Percentiles rank a stretch among this genome's conserved stretches.
Conservation (phyloP, 1,140 invertebrate species). For the Samia ricini region DNA sequence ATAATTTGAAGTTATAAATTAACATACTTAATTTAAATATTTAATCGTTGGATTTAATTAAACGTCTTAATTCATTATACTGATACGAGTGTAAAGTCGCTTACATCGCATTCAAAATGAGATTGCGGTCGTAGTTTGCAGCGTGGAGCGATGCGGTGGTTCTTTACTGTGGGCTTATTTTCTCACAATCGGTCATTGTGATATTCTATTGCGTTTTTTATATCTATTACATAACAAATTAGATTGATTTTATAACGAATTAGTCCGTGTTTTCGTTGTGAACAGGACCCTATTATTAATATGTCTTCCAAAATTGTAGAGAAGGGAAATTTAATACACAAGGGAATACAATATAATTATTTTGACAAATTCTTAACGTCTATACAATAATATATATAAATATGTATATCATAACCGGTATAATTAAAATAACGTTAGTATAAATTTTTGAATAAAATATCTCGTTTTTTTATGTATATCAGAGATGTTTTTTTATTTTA, state of each 20-base stretch:
- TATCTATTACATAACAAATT: too few relatives aligned
- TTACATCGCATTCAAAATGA: too few relatives aligned
- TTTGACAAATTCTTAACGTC: slow-evolving; percentile 69
- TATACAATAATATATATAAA: slow-evolving; percentile 51
- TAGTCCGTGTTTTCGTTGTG: not conserved
- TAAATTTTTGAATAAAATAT: slow-evolving; percentile 76
- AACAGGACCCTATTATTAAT: slow-evolving; percentile 24
- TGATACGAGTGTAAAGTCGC: too few relatives aligned
- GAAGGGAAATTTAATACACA: slow-evolving; percentile 73
- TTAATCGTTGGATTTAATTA: too few relatives aligned
- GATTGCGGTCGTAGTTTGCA: too few relatives aligned
- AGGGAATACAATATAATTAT: slow-evolving; percentile 30
- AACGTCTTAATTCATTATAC: too few relatives aligned
- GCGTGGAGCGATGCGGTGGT: too few relatives aligned
- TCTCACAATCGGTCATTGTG: not conserved
- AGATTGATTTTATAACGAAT: not conserved
- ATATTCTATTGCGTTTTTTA: not conserved
- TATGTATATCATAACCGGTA: slow-evolving; percentile 45
- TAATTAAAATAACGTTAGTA: slow-evolving; percentile 71
- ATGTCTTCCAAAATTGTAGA: slow-evolving; percentile 73
- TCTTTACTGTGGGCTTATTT: too few relatives aligned
- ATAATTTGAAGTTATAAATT: not conserved
- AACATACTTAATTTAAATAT: too few relatives aligned
- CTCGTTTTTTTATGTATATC: slow-evolving; percentile 42
- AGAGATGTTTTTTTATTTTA: slow-evolving; percentile 43